phyloP scores from a whole-genome alignment of 1,140 invertebrate genomes.

The Cydia fagiglandana region DNA sequence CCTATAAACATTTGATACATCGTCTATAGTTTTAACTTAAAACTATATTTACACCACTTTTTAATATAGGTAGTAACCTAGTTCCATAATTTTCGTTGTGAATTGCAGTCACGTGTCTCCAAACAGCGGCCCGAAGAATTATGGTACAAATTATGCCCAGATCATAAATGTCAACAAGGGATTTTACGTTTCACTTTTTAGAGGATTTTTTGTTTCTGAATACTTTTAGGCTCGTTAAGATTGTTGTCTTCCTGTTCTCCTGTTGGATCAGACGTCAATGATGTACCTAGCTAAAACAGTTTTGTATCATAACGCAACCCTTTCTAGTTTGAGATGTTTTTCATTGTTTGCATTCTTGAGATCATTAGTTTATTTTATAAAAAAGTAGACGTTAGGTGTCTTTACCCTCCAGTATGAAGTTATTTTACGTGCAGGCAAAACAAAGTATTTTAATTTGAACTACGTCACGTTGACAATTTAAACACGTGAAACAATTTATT shows the following conservation, averaged over 20 bases:
- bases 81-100: background rate
- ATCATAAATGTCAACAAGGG: slow-evolving; percentile 28
- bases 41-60: too few species aligned
- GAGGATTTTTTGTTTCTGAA: background rate
- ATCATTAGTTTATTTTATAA: too few species aligned
- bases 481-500: slow-evolving; percentile 1
- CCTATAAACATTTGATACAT: too few species aligned
- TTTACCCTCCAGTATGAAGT: background rate
- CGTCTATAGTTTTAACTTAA: too few species aligned
- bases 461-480: background rate
- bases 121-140: slow-evolving; percentile 25
- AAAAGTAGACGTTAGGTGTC: background rate
- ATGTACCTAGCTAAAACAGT: background rate
- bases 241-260: too few species aligned
- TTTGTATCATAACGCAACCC: too few species aligned
- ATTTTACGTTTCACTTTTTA: slow-evolving; percentile 5
- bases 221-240: background rate
- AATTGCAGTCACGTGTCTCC: slow-evolving; percentile 13
- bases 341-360: too few species aligned
- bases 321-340: too few species aligned
- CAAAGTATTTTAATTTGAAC: background rate
- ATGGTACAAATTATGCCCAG: slow-evolving; percentile 21
- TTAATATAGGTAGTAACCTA: too few species aligned
- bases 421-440: background rate
- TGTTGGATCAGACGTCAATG: background rate